Evolutionary conservation across 2,888 invertebrate genomes (phyloP).

Genomic region (Amblyteles armatorius): DNA sequence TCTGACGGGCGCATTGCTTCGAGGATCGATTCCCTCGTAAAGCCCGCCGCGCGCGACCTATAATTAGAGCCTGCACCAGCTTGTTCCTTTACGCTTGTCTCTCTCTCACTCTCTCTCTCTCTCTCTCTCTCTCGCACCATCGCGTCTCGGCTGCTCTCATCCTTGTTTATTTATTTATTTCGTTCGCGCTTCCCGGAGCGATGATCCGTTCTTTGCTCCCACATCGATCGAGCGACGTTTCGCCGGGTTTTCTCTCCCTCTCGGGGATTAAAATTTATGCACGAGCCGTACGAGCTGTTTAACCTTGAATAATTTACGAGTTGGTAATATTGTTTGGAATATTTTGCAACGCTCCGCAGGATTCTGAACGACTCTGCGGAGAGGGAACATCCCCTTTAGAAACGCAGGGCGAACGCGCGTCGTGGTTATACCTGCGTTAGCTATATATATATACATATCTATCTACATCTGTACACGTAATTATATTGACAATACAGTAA

Average conservation of each 20-base stretch:
- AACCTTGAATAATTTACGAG: not conserved
- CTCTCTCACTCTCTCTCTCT: slow-evolving; percentile 45
- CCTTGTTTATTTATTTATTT: slow-evolving; percentile 61
- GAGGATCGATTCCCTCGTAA: slow-evolving; percentile 69
- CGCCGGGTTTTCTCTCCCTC: not conserved
- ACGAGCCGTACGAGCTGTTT: not conserved
- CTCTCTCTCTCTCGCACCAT: slow-evolving; percentile 50
- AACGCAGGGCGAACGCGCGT: not conserved
- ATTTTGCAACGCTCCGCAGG: slow-evolving; percentile 37
- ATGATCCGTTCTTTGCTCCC: slow-evolving; percentile 26
- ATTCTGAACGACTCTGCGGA: not conserved
- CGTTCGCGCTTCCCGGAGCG: slow-evolving; percentile 56
- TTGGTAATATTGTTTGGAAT: slow-evolving; percentile 36
- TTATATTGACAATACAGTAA: not conserved
- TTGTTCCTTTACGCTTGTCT: slow-evolving; percentile 30
- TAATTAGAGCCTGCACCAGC: slow-evolving; percentile 69
- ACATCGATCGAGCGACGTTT: slow-evolving; percentile 12
- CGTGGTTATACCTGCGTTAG: not conserved
- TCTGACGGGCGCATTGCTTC: slow-evolving; percentile 46
- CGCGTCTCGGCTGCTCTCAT: slow-evolving; percentile 46
- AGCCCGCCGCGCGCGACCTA: slow-evolving; percentile 64
- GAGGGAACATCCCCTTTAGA: slow-evolving; percentile 1
- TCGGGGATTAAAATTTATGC: not conserved
- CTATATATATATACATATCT: not conserved
- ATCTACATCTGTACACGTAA: no score